These are phyloP conservation scores for Pseudoatta argentina DNA, from an alignment of 1,140 invertebrate genomes.

Conservation along the genomic window DNA sequence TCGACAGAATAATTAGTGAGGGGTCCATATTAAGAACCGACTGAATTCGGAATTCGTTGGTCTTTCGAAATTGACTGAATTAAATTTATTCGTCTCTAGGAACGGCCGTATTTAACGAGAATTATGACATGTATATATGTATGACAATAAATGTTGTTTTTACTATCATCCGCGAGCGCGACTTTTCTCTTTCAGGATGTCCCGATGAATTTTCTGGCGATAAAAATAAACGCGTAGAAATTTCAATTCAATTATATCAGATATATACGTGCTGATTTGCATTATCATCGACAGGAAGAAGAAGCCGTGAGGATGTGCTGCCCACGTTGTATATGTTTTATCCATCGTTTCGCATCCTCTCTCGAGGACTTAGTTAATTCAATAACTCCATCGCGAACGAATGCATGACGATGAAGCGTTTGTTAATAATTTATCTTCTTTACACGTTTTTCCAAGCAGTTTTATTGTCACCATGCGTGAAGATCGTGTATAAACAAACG, in stretches of 20 bases:
- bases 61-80: constrained; percentile 41
- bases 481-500: not conserved
- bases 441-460: constrained; percentile 15
- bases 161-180: constrained; percentile 48
- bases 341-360: constrained; percentile 5
- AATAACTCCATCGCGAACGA: not conserved
- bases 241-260: constrained; percentile 7
- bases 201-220: not conserved
- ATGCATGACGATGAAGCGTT: constrained; percentile 50
- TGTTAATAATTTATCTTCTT: constrained; percentile 51
- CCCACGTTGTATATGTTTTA: constrained; percentile 54
- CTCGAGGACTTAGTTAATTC: constrained; percentile 61
- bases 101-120: constrained; percentile 60
- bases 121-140: constrained; percentile 75
- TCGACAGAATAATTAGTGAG: constrained; percentile 16
- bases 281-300: constrained; percentile 69
- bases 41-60: constrained; percentile 22
- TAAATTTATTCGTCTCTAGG: constrained; percentile 44
- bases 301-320: constrained; percentile 48
- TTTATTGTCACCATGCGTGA: not conserved
- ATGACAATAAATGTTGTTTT: constrained; percentile 79
- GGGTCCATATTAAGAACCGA: constrained; percentile 26
- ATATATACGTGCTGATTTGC: constrained; percentile 33
- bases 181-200: not conserved
- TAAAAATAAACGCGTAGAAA: constrained; percentile 8